Percentiles rank a stretch among this genome's conserved stretches.
Conservation (phyloP, 2,113 vertebrate genomes). For the Oostethus manadensis region DNA sequence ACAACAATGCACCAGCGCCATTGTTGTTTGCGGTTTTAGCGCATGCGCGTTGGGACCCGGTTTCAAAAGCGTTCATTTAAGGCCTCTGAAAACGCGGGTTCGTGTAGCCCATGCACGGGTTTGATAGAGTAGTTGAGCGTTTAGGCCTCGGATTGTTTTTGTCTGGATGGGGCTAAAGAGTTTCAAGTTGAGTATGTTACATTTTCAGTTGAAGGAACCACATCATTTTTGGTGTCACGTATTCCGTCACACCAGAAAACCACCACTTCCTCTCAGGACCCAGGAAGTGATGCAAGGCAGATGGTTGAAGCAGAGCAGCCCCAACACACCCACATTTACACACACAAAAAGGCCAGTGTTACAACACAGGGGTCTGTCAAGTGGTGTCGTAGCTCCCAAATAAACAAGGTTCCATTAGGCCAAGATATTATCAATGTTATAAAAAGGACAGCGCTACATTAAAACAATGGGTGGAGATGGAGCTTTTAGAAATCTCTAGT, state of each 20-base stretch:
- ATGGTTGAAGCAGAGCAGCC: slow-evolving; percentile 15
- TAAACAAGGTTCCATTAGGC: slow-evolving; percentile 31
- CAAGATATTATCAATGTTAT: background rate
- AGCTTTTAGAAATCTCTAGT: background rate
- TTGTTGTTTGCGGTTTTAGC: too few species aligned
- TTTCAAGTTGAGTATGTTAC: background rate
- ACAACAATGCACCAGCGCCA: too few species aligned
- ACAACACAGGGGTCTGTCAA: background rate
- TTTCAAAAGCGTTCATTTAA: too few species aligned
- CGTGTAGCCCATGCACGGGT: too few species aligned
- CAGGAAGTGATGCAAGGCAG: slow-evolving; percentile 50
- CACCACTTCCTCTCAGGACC: slow-evolving; percentile 44
- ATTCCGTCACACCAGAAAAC: slow-evolving; percentile 31
- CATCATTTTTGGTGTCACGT: background rate
- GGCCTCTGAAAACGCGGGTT: too few species aligned
- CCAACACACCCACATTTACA: background rate
- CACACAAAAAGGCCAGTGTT: background rate
- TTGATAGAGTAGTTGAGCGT: too few species aligned
- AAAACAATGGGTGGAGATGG: background rate
- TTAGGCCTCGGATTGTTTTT: too few species aligned
- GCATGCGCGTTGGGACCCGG: too few species aligned
- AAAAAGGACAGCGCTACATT: background rate
- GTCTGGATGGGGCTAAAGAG: too few species aligned
- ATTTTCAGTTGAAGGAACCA: background rate
- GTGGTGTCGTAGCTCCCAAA: background rate